Evolutionary conservation across 2,113 vertebrate species (phyloP), one percentile per base, ranked within the genome.

Genomic region (Oryzias curvinotus): DNA sequence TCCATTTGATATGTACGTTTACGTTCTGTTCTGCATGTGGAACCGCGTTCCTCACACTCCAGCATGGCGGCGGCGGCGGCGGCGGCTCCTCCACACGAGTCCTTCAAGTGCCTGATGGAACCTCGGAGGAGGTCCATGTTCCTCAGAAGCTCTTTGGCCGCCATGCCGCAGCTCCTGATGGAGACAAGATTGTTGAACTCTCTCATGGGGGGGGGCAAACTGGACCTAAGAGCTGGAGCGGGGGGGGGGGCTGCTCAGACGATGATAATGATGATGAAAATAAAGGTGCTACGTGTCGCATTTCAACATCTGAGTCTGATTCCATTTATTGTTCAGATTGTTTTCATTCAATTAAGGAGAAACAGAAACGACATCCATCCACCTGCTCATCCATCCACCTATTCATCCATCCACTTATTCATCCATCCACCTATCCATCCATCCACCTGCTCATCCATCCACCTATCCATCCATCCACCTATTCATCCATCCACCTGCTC

Each of bases 11-110:
- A 62, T 73, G 57, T 53, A 60, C 75, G 86, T 88, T 88, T 88
- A 88, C 86, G 85, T 83, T 78, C 77, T 78, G 62, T 81, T 82
- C 71, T 80, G 80, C 84, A 85, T 86, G 82, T 81, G 75, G 36
- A 48, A 55, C 70, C 63, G 52, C 67, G 30, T 36, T 36, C 30
- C 30, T 36, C 30, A 36, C 30, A 36, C 30, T 36, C 30, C 30
- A 8, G 30, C 30, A 8, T 36, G 30, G 30, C 8, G 30, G 8
- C 7, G 30, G 10, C 30, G 30, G 30, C 8, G 30, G 8, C 7
- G 30, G 10, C 30, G 30, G 30, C 8, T 36, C 30, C 3, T 7
- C 30, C 8, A 36, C 30, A 10, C 30, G 8, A 28, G 26, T 71
- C 59, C 68, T 73, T 16, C 19, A 85, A 88, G 84, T 88, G 86